Evolutionary conservation across 92 coral and sea anemone species (phyloP), one percentile per base, ranked within the genome.

Genomic region (Micromussa lordhowensis): DNA sequence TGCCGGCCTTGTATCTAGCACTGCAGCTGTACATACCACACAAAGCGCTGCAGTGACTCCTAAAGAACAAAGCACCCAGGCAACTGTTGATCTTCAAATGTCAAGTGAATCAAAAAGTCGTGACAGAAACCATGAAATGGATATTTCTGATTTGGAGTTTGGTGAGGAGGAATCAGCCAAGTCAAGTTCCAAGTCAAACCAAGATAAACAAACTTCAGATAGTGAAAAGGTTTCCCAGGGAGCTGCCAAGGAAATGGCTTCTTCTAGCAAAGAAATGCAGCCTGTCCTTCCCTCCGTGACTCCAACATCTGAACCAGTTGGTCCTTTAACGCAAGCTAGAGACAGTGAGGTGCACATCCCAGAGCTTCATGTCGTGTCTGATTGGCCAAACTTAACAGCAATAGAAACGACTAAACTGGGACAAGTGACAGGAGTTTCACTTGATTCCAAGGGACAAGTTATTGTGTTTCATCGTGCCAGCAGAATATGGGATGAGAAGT

Each of bases 391-490:
- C 35, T 94, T 91, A n/a, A 81, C 94, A 8, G 78, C 79, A 28
- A 66, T 58, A 18, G 78, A 82, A 49, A 58, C 36, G 10, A 72
- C 78, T 49, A 86, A 87, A 75, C 93, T 98, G 28, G 99, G 99
- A 1, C 98, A 96, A 85, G 98, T 98, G 63, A 91, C 96, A 7
- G 99, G 98, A 16, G 95, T 98, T 48, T 93, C 96, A 34, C 81
- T 98, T 59, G 97, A 92, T 76, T 75, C 96, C 54, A 78, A 71
- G 58, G 98, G 96, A 15, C 87, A 89, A 26, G 94, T 98, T 61
- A 36, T 94, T 49, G 84, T 98, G 49, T 98, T 98, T 85, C 99
- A 98, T 91, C 98, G 99, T 64, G 97, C 94, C 12, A 83, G 79
- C 64, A 93, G 99, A 28, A 88, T 74, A 1, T 98, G 99, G 99